These are phyloP conservation scores for Drosophila lacteicornis DNA, from an alignment of 1,140 invertebrate species.

Conservation along the genomic window DNA sequence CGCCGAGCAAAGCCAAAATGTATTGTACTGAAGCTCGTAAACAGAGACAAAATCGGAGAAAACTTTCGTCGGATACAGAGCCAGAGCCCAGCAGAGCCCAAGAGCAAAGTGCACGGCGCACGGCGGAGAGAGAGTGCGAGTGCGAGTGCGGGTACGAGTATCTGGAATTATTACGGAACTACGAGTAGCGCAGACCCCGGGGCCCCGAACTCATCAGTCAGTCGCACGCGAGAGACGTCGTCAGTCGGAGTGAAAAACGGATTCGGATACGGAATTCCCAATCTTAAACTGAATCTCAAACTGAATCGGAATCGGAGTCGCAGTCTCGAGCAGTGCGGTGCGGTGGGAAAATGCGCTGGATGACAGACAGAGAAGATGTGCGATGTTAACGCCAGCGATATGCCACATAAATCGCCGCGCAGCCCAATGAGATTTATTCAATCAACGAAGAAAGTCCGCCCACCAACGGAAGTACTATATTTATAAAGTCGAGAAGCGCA, in stretches of 20 bases:
- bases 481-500: slow-evolving; percentile 41
- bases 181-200: slow-evolving; percentile 50
- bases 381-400: slow-evolving; percentile 38
- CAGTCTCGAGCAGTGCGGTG: slow-evolving; percentile 4
- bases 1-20: slow-evolving; percentile 54
- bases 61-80: slow-evolving; percentile 61
- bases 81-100: slow-evolving; percentile 47
- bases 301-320: slow-evolving; percentile 14
- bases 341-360: slow-evolving; percentile 32
- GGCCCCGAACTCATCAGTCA: slow-evolving; percentile 48
- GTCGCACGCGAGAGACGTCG: slow-evolving; percentile 45
- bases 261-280: slow-evolving; percentile 35
- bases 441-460: slow-evolving; percentile 71
- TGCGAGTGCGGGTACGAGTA: slow-evolving; percentile 7
- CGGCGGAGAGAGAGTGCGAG: slow-evolving; percentile 42
- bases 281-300: slow-evolving; percentile 15
- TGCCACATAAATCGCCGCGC: slow-evolving; percentile 36
- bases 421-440: slow-evolving; percentile 79
- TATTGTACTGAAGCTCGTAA: slow-evolving; percentile 53
- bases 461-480: slow-evolving; percentile 68
- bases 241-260: slow-evolving; percentile 41
- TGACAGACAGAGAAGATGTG: slow-evolving; percentile 53
- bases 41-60: slow-evolving; percentile 46
- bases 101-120: slow-evolving; percentile 82
- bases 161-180: slow-evolving; percentile 75